Conservation (phyloP, 2,888 invertebrate genomes). For the Ceramica pisi region DNA sequence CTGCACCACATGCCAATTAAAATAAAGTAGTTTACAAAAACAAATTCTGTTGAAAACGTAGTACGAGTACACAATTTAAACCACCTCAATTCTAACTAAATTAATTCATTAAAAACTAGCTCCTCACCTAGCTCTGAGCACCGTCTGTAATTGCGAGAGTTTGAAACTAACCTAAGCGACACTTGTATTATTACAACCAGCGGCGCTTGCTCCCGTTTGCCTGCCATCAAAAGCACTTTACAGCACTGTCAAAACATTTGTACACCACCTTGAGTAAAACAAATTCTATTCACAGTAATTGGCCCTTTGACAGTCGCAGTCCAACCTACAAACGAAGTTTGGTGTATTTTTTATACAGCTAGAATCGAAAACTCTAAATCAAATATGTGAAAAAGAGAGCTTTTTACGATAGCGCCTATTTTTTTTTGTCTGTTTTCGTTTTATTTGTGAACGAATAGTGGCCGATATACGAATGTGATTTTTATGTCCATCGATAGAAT, state of each 20-base stretch:
- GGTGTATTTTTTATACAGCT: conserved; percentile 48
- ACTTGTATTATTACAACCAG: conserved; percentile 47
- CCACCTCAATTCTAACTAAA: conserved; percentile 29
- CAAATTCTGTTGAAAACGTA: neutral
- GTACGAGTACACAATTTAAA: conserved; percentile 18
- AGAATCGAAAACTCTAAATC: conserved; percentile 62
- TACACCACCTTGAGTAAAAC: conserved; percentile 52
- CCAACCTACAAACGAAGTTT: conserved; percentile 39
- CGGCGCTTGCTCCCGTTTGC: conserved; percentile 36
- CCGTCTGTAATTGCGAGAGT: conserved; percentile 38
- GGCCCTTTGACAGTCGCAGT: conserved; percentile 59
- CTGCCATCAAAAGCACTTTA: conserved; percentile 55
- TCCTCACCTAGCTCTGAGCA: conserved; percentile 5
- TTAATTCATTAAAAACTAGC: conserved; percentile 53
- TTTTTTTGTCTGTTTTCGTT: conserved; percentile 24
- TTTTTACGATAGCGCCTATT: conserved; percentile 32
- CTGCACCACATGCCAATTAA: conserved; percentile 6
- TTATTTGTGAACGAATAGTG: conserved; percentile 47
- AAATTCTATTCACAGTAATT: conserved; percentile 58
- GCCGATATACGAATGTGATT: conserved; percentile 53
- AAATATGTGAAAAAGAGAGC: conserved; percentile 57
- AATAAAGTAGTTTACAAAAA: conserved; percentile 14
- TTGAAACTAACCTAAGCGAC: conserved; percentile 45
- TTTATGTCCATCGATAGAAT: conserved; percentile 38
- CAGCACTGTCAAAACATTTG: conserved; percentile 56